Percentiles rank a stretch among this genome's conserved stretches.
Evolutionary conservation across 2,888 invertebrate genomes (phyloP).

Genomic region (Euspilapteryx auroguttella): DNA sequence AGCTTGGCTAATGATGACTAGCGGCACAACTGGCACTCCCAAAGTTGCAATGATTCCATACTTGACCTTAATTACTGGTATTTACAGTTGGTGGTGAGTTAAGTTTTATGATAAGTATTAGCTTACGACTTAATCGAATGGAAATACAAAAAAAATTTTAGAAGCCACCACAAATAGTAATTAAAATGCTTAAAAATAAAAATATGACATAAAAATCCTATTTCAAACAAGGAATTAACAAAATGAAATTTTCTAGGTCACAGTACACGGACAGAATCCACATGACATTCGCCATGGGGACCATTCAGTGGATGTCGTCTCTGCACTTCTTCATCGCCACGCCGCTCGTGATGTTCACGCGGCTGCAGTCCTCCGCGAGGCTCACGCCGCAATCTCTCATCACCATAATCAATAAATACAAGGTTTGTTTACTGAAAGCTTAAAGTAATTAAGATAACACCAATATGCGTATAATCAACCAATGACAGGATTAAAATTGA

Average conservation of each 20-base stretch:
- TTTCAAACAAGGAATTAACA: not conserved
- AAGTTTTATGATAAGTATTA: no score
- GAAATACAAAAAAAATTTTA: no score
- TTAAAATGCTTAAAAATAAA: no score
- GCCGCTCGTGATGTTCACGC: constrained; percentile 15
- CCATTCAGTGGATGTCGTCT: constrained; percentile 24
- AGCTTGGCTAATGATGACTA: constrained; percentile 25
- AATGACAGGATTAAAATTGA: no score
- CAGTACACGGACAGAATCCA: constrained; percentile 12
- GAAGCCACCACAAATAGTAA: no score
- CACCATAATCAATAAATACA: constrained; percentile 19
- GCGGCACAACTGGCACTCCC: constrained; percentile 24
- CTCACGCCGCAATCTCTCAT: constrained; percentile 16
- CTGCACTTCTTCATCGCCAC: constrained; percentile 16
- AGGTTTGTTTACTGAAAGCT: no score
- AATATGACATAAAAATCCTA: no score
- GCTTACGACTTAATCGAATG: no score
- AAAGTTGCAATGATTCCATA: constrained; percentile 20
- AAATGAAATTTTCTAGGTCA: constrained; percentile 11
- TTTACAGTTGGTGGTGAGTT: constrained; percentile 24
- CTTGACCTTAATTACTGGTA: constrained; percentile 15
- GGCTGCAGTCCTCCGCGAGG: constrained; percentile 17
- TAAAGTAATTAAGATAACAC: no score
- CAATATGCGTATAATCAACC: no score
- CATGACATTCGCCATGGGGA: constrained; percentile 15